A percentile compares a stretch with the other conserved stretches of the same genome.
Evolutionary conservation across 2,888 invertebrate species (phyloP).

Genomic region (Sarcophaga variegata): DNA sequence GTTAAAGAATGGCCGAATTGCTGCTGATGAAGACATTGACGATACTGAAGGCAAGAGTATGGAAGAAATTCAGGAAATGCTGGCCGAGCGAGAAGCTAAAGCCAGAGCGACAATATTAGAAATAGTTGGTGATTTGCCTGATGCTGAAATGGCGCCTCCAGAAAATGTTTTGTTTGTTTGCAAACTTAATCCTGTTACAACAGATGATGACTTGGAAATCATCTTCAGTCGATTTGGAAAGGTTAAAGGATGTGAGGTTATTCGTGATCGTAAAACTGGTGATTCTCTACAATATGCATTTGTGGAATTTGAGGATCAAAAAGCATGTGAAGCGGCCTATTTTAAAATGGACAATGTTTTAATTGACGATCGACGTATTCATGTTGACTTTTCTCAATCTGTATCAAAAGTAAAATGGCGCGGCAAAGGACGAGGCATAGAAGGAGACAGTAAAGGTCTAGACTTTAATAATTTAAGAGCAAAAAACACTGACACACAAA

Average conservation of each 20-base stretch:
- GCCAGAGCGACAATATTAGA: slow-evolving; percentile 98
- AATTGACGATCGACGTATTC: slow-evolving; percentile 98
- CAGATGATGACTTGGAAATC: slow-evolving; percentile 97
- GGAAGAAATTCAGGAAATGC: slow-evolving; percentile 92
- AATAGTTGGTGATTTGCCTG: slow-evolving; percentile 98
- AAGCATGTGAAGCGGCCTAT: slow-evolving; percentile 98
- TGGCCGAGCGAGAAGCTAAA: slow-evolving; percentile 95
- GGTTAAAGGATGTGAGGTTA: slow-evolving; percentile 97
- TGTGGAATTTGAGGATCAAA: slow-evolving; percentile 96
- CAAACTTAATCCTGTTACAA: slow-evolving; percentile 99
- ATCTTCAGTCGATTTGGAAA: slow-evolving; percentile 98
- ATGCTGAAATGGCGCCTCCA: slow-evolving; percentile 98
- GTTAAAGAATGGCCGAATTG: slow-evolving; percentile 92
- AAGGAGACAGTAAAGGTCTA: slow-evolving; percentile 73
- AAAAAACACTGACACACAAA: slow-evolving; percentile 3
- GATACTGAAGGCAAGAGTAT: slow-evolving; percentile 93
- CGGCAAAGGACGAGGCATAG: slow-evolving; percentile 92
- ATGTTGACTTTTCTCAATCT: slow-evolving; percentile 99
- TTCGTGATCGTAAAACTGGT: slow-evolving; percentile 94
- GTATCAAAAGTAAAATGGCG: slow-evolving; percentile 96
- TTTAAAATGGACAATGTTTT: slow-evolving; percentile 99
- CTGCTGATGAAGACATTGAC: slow-evolving; percentile 96
- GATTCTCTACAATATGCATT: slow-evolving; percentile 99
- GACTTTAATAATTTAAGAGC: slow-evolving; percentile 77
- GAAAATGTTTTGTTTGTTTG: slow-evolving; percentile 99